These are phyloP conservation scores for Laspeyria flexula DNA, from an alignment of 2,888 invertebrate genomes.

Conservation along the genomic window DNA sequence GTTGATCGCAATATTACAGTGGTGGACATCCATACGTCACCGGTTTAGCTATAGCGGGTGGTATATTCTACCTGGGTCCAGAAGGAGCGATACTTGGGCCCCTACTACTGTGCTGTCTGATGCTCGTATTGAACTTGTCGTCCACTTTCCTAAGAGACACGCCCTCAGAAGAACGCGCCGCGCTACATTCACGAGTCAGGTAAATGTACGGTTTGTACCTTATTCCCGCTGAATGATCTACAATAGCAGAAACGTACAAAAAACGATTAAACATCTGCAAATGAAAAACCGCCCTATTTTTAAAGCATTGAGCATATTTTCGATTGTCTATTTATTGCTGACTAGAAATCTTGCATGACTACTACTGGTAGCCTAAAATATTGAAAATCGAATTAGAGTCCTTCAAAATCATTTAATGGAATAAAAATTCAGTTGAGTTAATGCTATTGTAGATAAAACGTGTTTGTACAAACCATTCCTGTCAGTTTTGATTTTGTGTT, in stretches of 20 bases:
- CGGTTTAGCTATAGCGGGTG: slow-evolving; percentile 98
- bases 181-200: slow-evolving; percentile 80
- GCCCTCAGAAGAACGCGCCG: slow-evolving; percentile 87
- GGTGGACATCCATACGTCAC: slow-evolving; percentile 98
- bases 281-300: too few relatives aligned
- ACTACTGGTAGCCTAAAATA: too few relatives aligned
- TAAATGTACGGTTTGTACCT: slow-evolving; percentile 53
- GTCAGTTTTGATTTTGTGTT: slow-evolving; percentile 6
- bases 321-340: too few relatives aligned
- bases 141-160: slow-evolving; percentile 89
- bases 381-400: too few relatives aligned
- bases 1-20: slow-evolving; percentile 73
- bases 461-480: slow-evolving; percentile 12
- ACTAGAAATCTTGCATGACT: too few relatives aligned
- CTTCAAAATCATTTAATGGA: not conserved
- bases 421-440: not conserved
- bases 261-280: too few relatives aligned
- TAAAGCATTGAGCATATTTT: too few relatives aligned
- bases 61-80: slow-evolving; percentile 98
- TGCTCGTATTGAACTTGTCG: slow-evolving; percentile 95
- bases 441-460: slow-evolving; percentile 11
- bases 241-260: slow-evolving; percentile 9
- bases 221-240: slow-evolving; percentile 7
- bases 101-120: slow-evolving; percentile 95
- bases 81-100: slow-evolving; percentile 99